These are phyloP conservation scores for Procambarus virginalis DNA, from an alignment of 1,140 invertebrate species.

Conservation along the genomic window DNA sequence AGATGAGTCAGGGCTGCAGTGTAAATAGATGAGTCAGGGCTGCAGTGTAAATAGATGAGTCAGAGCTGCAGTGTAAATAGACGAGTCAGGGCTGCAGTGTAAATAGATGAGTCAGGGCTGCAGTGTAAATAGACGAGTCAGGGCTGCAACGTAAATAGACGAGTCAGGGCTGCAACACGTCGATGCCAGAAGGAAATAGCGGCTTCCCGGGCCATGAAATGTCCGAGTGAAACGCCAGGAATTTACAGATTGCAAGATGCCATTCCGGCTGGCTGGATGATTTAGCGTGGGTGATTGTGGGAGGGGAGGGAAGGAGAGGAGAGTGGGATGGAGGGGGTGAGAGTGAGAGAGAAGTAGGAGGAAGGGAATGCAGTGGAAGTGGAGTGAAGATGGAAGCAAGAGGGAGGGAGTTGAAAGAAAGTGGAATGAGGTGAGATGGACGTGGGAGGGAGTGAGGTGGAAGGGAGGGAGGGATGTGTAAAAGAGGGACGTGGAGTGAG, in stretches of 20 bases:
- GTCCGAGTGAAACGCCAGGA: conserved; percentile 2
- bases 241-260: conserved; percentile 10
- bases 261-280: conserved; percentile 3
- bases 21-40: background rate
- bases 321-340: background rate
- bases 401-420: background rate
- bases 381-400: background rate
- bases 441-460: too few species aligned
- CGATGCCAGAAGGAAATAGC: background rate
- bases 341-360: background rate
- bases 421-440: too few species aligned
- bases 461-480: too few species aligned
- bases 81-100: too few species aligned
- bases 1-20: background rate
- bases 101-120: background rate
- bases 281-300: background rate
- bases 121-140: background rate
- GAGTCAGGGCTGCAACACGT: background rate
- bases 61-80: too few species aligned
- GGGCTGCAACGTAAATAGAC: background rate
- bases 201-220: background rate
- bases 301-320: background rate
- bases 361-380: background rate
- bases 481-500: too few species aligned
- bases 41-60: too few species aligned